Conservation (phyloP, 1,140 invertebrate species). For the Drosophila elegans region DNA sequence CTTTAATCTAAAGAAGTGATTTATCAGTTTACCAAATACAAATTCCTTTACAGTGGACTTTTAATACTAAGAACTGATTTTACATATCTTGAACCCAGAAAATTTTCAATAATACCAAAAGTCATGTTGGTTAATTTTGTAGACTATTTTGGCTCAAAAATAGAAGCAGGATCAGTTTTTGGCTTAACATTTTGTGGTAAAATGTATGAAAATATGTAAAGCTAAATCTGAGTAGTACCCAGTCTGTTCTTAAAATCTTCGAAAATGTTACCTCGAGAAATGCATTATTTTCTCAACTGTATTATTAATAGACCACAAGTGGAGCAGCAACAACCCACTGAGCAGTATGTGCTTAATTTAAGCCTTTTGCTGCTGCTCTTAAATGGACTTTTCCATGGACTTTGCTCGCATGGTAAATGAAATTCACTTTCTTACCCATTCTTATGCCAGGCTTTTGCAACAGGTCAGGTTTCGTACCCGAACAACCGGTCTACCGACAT, state of each 20-base stretch:
- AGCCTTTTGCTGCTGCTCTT: constrained; percentile 3
- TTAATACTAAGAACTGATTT: too few relatives aligned
- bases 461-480: constrained; percentile 57
- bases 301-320: background rate
- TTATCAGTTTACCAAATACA: too few relatives aligned
- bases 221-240: too few relatives aligned
- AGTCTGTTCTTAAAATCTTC: too few relatives aligned
- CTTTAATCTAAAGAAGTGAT: constrained; percentile 40
- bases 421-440: constrained; percentile 66
- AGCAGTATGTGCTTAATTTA: constrained; percentile 7
- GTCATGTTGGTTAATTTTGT: too few relatives aligned
- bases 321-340: background rate
- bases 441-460: constrained; percentile 33
- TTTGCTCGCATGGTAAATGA: constrained; percentile 43
- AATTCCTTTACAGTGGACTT: too few relatives aligned
- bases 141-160: too few relatives aligned
- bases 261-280: background rate
- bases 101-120: too few relatives aligned
- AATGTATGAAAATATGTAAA: too few relatives aligned
- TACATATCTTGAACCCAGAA: too few relatives aligned
- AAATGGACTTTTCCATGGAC: constrained; percentile 1
- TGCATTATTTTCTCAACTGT: background rate
- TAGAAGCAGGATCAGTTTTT: too few relatives aligned
- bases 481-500: constrained; percentile 57
- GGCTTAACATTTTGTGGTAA: too few relatives aligned